Evolutionary conservation across 2,797 vertebrate genomes (phyloP), one percentile per base, ranked within the genome.

Genomic region (Chaunax sp.): DNA sequence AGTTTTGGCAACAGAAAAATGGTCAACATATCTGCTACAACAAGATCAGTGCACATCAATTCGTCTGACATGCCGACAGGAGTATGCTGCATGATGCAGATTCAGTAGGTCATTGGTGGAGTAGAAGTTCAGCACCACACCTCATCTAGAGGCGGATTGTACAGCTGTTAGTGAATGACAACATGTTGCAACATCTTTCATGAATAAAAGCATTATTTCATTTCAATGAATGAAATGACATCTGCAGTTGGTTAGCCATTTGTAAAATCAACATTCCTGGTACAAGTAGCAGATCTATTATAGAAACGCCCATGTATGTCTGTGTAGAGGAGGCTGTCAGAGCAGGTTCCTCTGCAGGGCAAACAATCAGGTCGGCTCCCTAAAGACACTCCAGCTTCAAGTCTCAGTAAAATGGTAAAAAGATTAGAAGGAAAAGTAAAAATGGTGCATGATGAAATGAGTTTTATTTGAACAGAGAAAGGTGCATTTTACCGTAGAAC

Each of bases 151-250:
- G 44, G 45, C 40, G 51, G n/a, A 40, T 35, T 33, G 46, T 11
- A 50, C 44, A 64, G 26, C 51, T 35, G 49, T 11, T 67, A 25
- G 13, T 51, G 10, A 72, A 37, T 69, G 37, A 72, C 41, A 46
- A 22, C 9, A 22, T 22, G 33, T 50, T 55, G 18, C 28, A 47
- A 28, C 41, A 13, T 28, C 11, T 38, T 45, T 25, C 30, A n/a
- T 60, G 16, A 72, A 23, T 37, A 18, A 53, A 52, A n/a, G 19
- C 1, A 53, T 60, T 18, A 30, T 11, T 46, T 1, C 6, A 53
- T 56, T 44, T 38, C 20, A 45, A 25, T 35, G 11, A 20, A 7
- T 44, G 22, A 49, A 14, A 6, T 14, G 3, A 55, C 45, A 67
- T 33, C 30, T 28, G 38, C 14, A 40, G 25, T 4, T 50, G 6